Conservation (phyloP, 2,797 vertebrate genomes). For the Tauraco hartlaubi region DNA sequence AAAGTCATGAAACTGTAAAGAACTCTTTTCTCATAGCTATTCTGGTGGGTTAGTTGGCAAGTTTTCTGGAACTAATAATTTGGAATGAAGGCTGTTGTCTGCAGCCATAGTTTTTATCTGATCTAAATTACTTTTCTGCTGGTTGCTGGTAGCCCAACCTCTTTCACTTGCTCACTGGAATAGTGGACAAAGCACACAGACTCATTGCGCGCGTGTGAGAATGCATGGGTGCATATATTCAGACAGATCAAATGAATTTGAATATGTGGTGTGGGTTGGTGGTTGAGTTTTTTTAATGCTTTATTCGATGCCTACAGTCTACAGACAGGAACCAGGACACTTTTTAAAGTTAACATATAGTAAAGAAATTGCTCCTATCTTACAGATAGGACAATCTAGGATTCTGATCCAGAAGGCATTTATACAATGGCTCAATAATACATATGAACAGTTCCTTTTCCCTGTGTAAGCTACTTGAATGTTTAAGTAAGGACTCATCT, state of each 20-base stretch:
- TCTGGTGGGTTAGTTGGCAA: neutral
- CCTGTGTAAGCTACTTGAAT: neutral
- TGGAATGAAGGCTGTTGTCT: neutral
- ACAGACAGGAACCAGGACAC: neutral
- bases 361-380: neutral
- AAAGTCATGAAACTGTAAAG: neutral
- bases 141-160: neutral
- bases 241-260: neutral
- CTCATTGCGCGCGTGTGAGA: accelerated
- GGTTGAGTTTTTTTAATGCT: neutral
- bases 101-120: neutral
- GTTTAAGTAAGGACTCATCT: neutral
- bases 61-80: neutral
- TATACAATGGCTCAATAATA: neutral
- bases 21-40: neutral
- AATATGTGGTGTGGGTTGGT: neutral
- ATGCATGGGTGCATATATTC: accelerated
- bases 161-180: neutral
- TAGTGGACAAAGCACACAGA: neutral
- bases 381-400: neutral
- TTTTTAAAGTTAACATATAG: neutral
- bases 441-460: neutral
- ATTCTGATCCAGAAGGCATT: neutral
- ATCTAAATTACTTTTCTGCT: neutral
- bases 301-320: neutral